Evolutionary conservation across 1,140 invertebrate genomes (phyloP).

Genomic region (Temnothorax curvispinosus): DNA sequence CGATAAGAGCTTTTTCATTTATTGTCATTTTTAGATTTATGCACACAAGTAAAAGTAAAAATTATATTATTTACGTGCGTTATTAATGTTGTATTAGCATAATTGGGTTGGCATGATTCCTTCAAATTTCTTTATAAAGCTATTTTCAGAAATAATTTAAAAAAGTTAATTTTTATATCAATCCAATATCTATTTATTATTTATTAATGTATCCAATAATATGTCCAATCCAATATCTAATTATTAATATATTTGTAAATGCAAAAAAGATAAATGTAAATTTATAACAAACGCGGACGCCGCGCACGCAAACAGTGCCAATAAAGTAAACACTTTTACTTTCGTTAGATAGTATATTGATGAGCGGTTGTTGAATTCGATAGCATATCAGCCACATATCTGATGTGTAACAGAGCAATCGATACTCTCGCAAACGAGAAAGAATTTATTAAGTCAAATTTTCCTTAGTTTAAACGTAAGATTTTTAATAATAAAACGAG

Average conservation of each 20-base stretch:
- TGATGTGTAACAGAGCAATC: slow-evolving; percentile 22
- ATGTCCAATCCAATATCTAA: not conserved
- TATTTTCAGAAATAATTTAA: not conserved
- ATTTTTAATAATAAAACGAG: not conserved
- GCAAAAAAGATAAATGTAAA: not conserved
- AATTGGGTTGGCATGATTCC: not conserved
- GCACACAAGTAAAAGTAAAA: not conserved
- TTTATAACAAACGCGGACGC: not conserved
- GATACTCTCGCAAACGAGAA: not conserved
- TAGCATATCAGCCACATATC: not conserved
- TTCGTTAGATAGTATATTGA: not conserved
- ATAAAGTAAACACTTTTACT: not conserved
- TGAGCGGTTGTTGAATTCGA: slow-evolving; percentile 10
- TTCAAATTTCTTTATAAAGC: not conserved
- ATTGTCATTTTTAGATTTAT: not conserved
- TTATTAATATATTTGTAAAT: not conserved
- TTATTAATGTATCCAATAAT: too few relatives aligned
- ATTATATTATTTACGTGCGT: not conserved
- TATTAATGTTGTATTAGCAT: too few relatives aligned
- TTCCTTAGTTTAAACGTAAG: slow-evolving; percentile 18
- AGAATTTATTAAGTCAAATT: not conserved
- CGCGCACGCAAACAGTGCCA: not conserved
- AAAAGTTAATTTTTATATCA: not conserved
- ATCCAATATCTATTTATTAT: not conserved
- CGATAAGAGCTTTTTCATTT: not conserved